A percentile compares a stretch with the other conserved stretches of the same genome.
phyloP scores from a whole-genome alignment of 92 coral and sea anemone species.

The Phenganax subtilis region DNA sequence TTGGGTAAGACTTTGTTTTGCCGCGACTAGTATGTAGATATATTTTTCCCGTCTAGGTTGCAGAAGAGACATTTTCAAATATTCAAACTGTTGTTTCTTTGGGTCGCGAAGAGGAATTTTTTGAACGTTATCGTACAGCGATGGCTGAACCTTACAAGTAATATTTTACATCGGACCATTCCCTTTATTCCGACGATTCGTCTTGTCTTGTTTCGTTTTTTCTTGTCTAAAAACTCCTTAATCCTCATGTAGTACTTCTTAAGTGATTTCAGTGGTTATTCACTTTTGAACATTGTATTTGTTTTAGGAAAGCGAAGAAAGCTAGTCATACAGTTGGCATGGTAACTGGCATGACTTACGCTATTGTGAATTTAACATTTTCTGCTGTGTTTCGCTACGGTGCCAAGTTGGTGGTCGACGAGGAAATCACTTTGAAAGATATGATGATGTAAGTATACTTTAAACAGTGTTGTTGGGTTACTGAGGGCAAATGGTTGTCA shows the following conservation, averaged over 20 bases:
- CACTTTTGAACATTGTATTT: neutral
- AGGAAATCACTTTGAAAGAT: conserved; percentile 17
- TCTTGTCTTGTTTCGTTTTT: too few relatives aligned
- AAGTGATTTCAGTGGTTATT: too few relatives aligned
- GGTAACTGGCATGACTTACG: neutral
- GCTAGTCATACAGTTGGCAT: neutral
- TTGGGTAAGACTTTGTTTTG: too few relatives aligned
- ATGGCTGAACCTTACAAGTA: conserved; percentile 19
- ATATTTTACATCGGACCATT: too few relatives aligned
- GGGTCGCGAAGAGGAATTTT: conserved; percentile 9
- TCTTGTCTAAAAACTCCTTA: too few relatives aligned
- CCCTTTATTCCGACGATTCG: too few relatives aligned
- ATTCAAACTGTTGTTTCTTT: conserved; percentile 4
- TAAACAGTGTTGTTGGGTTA: too few relatives aligned
- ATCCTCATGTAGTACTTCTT: too few relatives aligned
- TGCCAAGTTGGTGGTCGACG: conserved; percentile 4
- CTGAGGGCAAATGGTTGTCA: too few relatives aligned
- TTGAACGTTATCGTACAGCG: conserved; percentile 21
- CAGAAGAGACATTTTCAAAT: conserved; percentile 18
- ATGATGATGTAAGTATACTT: conserved; percentile 28
- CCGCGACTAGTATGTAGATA: too few relatives aligned
- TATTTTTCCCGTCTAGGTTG: neutral
- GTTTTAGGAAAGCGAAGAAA: neutral
- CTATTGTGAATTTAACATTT: conserved; percentile 19
- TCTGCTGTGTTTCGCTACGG: conserved; percentile 30